Evolutionary conservation across 2,888 invertebrate genomes (phyloP).

Genomic region (Ernsta delagoae): DNA sequence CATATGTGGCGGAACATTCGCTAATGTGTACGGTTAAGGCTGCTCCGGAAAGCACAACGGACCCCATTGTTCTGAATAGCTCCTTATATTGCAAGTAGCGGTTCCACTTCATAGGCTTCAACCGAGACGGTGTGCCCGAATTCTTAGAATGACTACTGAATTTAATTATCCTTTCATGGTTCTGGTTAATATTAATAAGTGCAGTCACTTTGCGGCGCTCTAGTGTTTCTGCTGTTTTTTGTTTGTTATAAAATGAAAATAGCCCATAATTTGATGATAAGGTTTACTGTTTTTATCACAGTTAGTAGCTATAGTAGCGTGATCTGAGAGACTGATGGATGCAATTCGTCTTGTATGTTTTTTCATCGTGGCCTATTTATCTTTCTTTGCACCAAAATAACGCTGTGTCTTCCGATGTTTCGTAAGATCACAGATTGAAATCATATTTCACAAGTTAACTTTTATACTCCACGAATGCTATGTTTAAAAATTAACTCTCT

Average conservation of each 20-base stretch:
- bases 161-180: slow-evolving; percentile 66
- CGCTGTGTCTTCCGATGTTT: slow-evolving; percentile 23
- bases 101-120: slow-evolving; percentile 68
- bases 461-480: no score
- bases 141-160: slow-evolving; percentile 76
- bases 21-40: slow-evolving; percentile 71
- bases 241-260: background rate
- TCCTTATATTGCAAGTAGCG: slow-evolving; percentile 79
- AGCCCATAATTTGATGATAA: background rate
- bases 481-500: no score
- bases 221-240: slow-evolving; percentile 40
- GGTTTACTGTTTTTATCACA: background rate
- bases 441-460: background rate
- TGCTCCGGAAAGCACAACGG: slow-evolving; percentile 70
- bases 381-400: slow-evolving; percentile 18
- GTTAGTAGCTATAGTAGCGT: background rate
- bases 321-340: slow-evolving; percentile 16
- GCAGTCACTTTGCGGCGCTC: slow-evolving; percentile 35
- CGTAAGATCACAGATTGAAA: background rate
- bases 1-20: slow-evolving; percentile 71
- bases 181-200: slow-evolving; percentile 58
- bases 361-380: slow-evolving; percentile 26
- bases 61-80: slow-evolving; percentile 68
- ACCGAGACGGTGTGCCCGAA: slow-evolving; percentile 61
- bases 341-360: slow-evolving; percentile 38